Base-by-base conservation (phyloP, 2,888 invertebrate genomes). In the Cataglyphis rosenhaueri region DNA sequence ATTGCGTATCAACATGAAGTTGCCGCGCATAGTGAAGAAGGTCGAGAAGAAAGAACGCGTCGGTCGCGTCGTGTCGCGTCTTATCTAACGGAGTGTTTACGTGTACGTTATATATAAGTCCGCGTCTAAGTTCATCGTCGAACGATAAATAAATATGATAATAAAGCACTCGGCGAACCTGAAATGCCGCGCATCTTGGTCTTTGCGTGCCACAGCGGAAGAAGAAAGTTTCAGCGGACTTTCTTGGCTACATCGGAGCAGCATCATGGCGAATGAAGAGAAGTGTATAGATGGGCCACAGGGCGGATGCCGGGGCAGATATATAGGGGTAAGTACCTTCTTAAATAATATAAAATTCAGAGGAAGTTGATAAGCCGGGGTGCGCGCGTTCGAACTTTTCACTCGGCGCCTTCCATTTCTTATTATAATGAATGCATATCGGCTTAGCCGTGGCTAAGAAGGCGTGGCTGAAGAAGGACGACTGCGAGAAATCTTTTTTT, bases 351-450 rank as follows among this genome's bases (percentile, higher is more conserved):
- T 92, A 94, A 94, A 94, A 94, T 93, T 94, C 93, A 90, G 90
- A 91, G 91, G 89, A 93, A 94, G 92, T 94, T 94, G 94, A 94
- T 94, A 94, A 94, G 94, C 92, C 91, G 89, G 88, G 89, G 89
- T 25, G 76, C 52, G 89, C 89, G 89, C 89, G 88, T 84, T 90
- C 85, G 88, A 91, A 92, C 91, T 89, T 92, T 90, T 91, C 89
- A 87, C 90, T 89, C 87, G 88, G 74, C 83, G 86, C 85, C 91
- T 92, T 91, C 90, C 93, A 94, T 94, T 93, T 92, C 93, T 94
- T 93, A 93, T 93, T 94, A 92, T 94, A 94, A 94, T 94, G 93
- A 94, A 94, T 94, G 94, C 93, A 94, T 94, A 94, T 94, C 94
- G 94, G 94, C 94, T 94, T 94, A 94, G 91, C 91, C 90, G 91